Conservation (phyloP, 2,797 vertebrate species). For the Sciaenops ocellatus region DNA sequence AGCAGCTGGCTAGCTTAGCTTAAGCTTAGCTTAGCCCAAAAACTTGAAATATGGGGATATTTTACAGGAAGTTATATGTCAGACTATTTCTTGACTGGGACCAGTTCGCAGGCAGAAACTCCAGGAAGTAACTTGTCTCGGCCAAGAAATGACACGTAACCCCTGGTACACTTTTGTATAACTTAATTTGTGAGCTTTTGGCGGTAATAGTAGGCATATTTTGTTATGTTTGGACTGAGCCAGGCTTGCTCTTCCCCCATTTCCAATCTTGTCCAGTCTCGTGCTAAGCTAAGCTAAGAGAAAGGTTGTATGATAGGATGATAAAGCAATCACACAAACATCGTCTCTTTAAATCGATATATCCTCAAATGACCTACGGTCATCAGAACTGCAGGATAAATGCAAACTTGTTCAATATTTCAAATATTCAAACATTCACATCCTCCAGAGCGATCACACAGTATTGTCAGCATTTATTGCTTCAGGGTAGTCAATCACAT, state of each 20-base stretch:
- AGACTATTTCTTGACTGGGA: background rate
- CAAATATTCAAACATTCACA: background rate
- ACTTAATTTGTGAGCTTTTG: background rate
- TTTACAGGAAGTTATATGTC: too few species aligned
- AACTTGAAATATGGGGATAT: too few species aligned
- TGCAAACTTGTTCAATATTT: background rate
- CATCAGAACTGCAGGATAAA: too few species aligned
- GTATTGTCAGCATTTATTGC: slow-evolving; percentile 2
- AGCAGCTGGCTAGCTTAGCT: background rate
- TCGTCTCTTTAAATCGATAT: background rate
- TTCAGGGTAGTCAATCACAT: slow-evolving; percentile 7
- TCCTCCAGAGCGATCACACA: background rate
- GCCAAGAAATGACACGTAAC: background rate
- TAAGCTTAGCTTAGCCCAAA: background rate
- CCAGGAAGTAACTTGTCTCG: background rate
- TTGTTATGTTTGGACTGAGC: background rate
- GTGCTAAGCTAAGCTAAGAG: background rate
- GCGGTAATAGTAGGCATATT: background rate
- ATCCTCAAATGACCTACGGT: background rate
- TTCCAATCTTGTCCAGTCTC: background rate
- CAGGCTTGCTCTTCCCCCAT: background rate
- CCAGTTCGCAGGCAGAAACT: background rate
- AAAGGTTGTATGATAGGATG: background rate
- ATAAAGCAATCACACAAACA: background rate
- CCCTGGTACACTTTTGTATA: too few species aligned